Base-by-base conservation (phyloP, 2,888 invertebrate species). In the Spilosoma lubricipeda region DNA sequence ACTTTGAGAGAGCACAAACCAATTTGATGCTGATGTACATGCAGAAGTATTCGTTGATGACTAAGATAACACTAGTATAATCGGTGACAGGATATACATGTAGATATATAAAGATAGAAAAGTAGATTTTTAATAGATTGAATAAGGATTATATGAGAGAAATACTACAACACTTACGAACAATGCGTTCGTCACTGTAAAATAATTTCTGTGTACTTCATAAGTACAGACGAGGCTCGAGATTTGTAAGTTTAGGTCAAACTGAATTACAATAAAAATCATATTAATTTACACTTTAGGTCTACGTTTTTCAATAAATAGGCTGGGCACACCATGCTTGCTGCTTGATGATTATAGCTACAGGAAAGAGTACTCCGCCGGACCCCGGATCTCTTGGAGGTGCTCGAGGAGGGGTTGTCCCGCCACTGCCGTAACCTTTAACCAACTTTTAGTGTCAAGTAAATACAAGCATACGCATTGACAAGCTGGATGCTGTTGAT, bases 341-440 rank as follows among this genome's bases (percentile, higher is more conserved):
- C 67, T 77, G 18, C 39, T 87, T 36, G 67, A 77, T 15, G 72
- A 74, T 20, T 76, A 81, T 76, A 80, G 77, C 66, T 87, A 80
- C 74, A 76, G 80, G 48, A 77, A 76, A 30, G 84, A 83, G 64
- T 84, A 84, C 48, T 4, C 70, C 1, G 76, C 82, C 20, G 86
- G 83, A 9, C 3, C 11, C 20, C 81, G 85, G 36, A 67, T 81
- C 1, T 83, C 87, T 1, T 89, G 89, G 88, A 77, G 88, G 39
- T 89, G 86, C 68, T 76, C 78, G 48, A 84, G 77, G 69, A 73
- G 84, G 39, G 83, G 84, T 20, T 86, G 86, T 33, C 83, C 81
- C 9, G 85, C 85, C n/a, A 86, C 86, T 8, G 85, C 81, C 2
- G 65, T 80, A 39, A 89, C 87, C 2, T 2, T 83, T 20, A 67